Evolutionary conservation across 2,797 vertebrate species (phyloP).

Genomic region (Pachyuromys duprasi): DNA sequence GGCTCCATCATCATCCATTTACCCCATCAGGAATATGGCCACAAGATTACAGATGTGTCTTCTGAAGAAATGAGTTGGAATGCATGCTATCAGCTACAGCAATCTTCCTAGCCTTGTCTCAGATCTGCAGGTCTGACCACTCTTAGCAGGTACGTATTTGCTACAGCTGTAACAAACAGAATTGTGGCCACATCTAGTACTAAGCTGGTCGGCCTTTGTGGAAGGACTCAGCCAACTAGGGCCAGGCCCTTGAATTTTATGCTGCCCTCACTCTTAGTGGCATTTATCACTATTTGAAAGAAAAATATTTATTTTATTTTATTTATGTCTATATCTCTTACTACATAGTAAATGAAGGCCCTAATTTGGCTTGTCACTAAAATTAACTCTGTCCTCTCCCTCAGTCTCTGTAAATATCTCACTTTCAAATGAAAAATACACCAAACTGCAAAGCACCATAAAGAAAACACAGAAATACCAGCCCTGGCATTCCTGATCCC

Average conservation of each 20-base stretch:
- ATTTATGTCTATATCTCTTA: neutral
- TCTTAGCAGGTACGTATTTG: neutral
- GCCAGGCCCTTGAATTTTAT: neutral
- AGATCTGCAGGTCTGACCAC: neutral
- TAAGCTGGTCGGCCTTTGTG: neutral
- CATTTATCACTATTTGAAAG: constrained; percentile 3
- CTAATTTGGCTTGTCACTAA: neutral
- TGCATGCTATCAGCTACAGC: neutral
- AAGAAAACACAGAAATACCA: fast-evolving
- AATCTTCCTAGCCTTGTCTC: neutral
- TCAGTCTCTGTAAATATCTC: neutral
- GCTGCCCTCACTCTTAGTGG: neutral
- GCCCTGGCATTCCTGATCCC: neutral
- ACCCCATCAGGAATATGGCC: constrained; percentile 25
- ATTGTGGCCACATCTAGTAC: neutral
- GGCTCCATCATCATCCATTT: neutral
- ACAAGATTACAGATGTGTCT: constrained; percentile 39
- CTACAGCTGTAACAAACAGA: neutral
- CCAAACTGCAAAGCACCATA: neutral
- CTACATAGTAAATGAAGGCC: neutral
- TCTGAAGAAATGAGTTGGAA: neutral
- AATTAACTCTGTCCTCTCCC: neutral
- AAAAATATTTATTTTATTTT: constrained; percentile 8
- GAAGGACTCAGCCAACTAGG: neutral
- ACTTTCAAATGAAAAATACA: neutral